Base-by-base conservation (phyloP, 2,797 vertebrate genomes). In the Hydrophis major region DNA sequence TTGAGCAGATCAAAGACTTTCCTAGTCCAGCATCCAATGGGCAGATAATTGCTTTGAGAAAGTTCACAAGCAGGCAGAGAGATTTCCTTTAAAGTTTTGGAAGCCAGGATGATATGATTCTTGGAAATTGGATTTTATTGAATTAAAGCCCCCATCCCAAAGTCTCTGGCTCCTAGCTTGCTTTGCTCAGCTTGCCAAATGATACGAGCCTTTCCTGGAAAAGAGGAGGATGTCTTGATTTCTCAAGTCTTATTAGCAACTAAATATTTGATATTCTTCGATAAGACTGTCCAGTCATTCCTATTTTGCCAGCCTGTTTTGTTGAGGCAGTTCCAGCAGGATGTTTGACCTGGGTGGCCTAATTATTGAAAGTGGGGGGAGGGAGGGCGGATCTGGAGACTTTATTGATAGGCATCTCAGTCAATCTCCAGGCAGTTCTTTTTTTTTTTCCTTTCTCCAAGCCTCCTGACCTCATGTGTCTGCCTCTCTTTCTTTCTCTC, bases 401-500 rank as follows among this genome's bases (percentile, higher is more conserved):
- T 2, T 78, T 66, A 28, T 56, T 86, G 69, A 2, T 6, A 91
- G 16, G n/a, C 8, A 13, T 25, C 61, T 37, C 83, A 69, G 16
- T 27, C 32, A 12, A 0, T 50, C 27, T 12, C 57, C 32, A 37
- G 74, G 50, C 90, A 86, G 56, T 42, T 55, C 55, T 60, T 50
- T 86, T 92, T 91, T 91, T 50, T 50, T 47, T 56, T 53, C 57
- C 37, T 55, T 63, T 89, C 88, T 59, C 88, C 56, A 88, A 88
- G 20, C 27, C 87, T 88, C 78, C 50, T 27, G 22, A 78, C 88
- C 92, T 95, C 89, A 92, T 93, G 57, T 93, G 59, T 93, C 90
- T 91, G 90, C 93, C 93, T 93, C 90, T 93, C 47, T 93, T 42
- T 93, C 22, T 93, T 50, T 92, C 42, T 92, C 63, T 91, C 12